phyloP scores from a whole-genome alignment of 35 echinoderm and acorn worm species.

The Heliocidaris tuberculata region DNA sequence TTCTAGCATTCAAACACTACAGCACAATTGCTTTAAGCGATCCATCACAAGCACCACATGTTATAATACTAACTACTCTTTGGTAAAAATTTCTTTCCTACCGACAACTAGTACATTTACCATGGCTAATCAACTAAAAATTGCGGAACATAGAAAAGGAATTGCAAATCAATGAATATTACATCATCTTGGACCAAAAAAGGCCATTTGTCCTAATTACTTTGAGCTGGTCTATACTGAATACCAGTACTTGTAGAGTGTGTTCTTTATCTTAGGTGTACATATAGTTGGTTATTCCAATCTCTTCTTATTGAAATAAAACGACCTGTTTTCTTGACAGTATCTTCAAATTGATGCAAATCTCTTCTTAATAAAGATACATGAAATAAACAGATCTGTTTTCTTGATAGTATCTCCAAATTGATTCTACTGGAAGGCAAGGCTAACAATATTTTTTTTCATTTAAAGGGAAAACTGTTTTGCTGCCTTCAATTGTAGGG shows the following conservation, averaged over 20 bases:
- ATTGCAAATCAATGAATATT: neutral
- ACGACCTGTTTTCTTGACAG: neutral
- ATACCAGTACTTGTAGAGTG: neutral
- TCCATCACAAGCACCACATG: too few species aligned
- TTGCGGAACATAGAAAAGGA: neutral
- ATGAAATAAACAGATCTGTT: too few species aligned
- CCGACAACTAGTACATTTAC: neutral
- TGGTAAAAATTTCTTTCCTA: neutral
- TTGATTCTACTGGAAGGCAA: too few species aligned
- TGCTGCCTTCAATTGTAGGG: too few species aligned
- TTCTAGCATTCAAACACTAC: too few species aligned
- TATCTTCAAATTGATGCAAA: neutral
- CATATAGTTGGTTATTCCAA: neutral
- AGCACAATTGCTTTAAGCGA: too few species aligned
- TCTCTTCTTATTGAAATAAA: too few species aligned
- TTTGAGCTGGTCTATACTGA: neutral
- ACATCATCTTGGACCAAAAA: neutral
- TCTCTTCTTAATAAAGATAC: neutral
- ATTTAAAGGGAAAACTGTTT: too few species aligned
- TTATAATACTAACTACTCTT: neutral
- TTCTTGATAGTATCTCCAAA: too few species aligned
- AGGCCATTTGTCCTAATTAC: neutral
- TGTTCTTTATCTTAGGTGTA: neutral
- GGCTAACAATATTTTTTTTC: too few species aligned
- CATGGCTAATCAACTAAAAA: neutral